phyloP scores from a whole-genome alignment of 2,797 vertebrate genomes.

The Anableps anableps region DNA sequence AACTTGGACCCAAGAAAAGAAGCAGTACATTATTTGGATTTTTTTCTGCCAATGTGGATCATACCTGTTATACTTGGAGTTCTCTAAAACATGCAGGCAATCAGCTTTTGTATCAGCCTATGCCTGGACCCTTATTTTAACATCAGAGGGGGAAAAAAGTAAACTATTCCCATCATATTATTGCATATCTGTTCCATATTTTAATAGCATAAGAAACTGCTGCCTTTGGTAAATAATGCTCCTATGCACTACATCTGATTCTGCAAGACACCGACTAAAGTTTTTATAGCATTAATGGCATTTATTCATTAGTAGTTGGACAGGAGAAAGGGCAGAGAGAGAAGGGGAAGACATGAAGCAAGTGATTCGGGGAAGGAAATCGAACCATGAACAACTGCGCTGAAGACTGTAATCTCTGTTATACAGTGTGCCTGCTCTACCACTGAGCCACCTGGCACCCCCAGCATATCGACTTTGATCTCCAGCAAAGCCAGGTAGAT shows the following conservation, averaged over 20 bases:
- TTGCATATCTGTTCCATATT: not conserved
- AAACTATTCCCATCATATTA: not conserved
- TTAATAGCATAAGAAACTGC: not conserved
- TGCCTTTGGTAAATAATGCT: not conserved
- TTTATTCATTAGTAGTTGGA: no score
- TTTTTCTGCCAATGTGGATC: not conserved
- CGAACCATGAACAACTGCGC: no score
- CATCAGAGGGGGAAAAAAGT: not conserved
- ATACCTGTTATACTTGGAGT: not conserved
- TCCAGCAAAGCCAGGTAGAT: not conserved
- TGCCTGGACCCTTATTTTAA: not conserved
- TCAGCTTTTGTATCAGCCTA: not conserved
- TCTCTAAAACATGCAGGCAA: not conserved
- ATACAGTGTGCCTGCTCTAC: no score
- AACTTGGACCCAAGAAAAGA: not conserved
- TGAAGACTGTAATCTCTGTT: no score
- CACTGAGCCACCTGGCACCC: no score
- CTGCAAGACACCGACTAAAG: no score
- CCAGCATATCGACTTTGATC: not conserved
- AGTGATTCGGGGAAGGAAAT: no score
- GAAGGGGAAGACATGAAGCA: no score
- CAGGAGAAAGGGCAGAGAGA: no score
- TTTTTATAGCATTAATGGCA: no score
- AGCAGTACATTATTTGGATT: not conserved
- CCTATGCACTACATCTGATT: not conserved